Evolutionary conservation across 2,113 vertebrate genomes (phyloP).

Genomic region (Catharus minimus): DNA sequence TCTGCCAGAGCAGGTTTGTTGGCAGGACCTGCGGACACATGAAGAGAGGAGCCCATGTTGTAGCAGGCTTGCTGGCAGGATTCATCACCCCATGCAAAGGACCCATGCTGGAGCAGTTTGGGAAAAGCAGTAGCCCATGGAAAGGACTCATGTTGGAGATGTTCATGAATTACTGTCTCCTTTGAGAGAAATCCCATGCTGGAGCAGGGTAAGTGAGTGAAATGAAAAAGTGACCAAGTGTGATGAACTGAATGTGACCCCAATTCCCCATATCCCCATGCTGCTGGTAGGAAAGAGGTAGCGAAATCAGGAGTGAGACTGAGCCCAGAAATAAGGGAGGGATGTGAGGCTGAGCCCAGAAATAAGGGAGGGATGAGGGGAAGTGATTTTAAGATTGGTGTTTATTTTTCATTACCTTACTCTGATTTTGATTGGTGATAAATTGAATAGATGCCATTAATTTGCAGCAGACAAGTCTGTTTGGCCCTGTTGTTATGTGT

Average conservation of each 20-base stretch:
- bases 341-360: background rate
- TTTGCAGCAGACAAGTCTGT: background rate
- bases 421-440: background rate
- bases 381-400: background rate
- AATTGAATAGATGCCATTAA: background rate
- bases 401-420: background rate
- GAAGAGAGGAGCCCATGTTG: background rate
- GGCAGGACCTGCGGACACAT: background rate
- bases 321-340: background rate
- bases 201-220: background rate
- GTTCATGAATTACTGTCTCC: background rate
- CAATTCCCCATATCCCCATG: background rate
- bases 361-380: background rate
- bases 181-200: background rate
- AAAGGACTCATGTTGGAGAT: background rate
- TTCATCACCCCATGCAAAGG: background rate
- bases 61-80: background rate
- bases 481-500: background rate
- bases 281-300: background rate
- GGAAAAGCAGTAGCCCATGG: background rate
- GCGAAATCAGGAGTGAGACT: background rate
- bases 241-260: background rate
- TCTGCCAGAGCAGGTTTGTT: background rate
- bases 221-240: background rate
- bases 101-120: background rate